A percentile compares a stretch with the other conserved stretches of the same genome.
Evolutionary conservation across 2,888 invertebrate genomes (phyloP).

Genomic region (Drosophila planitibia): DNA sequence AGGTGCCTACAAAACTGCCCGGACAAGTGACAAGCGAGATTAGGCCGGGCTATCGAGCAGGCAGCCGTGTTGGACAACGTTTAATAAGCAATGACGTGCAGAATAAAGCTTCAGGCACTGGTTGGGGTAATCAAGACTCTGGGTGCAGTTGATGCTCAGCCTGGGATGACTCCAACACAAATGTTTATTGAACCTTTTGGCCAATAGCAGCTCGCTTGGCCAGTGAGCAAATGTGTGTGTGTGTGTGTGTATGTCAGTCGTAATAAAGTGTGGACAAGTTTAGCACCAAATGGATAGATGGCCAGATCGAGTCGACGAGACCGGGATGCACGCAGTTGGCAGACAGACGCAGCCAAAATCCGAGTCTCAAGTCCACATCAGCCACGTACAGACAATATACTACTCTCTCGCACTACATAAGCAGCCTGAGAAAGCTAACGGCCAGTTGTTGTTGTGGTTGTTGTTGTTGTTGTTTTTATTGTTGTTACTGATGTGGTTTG

Average conservation of each 20-base stretch:
- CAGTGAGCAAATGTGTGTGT: neutral
- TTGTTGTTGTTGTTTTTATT: slow-evolving; percentile 16
- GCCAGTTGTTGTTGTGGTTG: slow-evolving; percentile 33
- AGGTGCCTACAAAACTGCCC: slow-evolving; percentile 61
- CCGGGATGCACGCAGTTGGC: slow-evolving; percentile 26
- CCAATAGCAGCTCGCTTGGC: slow-evolving; percentile 31
- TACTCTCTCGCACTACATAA: slow-evolving; percentile 17
- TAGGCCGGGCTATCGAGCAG: slow-evolving; percentile 47
- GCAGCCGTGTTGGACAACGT: slow-evolving; percentile 48
- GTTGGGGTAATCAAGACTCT: slow-evolving; percentile 4
- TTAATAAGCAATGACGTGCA: slow-evolving; percentile 73
- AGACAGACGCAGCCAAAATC: slow-evolving; percentile 18
- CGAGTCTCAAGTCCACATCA: slow-evolving; percentile 18
- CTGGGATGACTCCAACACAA: slow-evolving; percentile 34
- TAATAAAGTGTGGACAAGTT: slow-evolving; percentile 79
- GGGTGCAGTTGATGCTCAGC: slow-evolving; percentile 37
- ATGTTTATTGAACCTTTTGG: slow-evolving; percentile 57
- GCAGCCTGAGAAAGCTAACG: slow-evolving; percentile 67
- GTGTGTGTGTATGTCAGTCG: slow-evolving; percentile 50
- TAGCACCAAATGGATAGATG: slow-evolving; percentile 65
- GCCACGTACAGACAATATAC: slow-evolving; percentile 37
- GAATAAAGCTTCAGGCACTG: slow-evolving; percentile 49
- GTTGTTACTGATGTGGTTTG: slow-evolving; percentile 11
- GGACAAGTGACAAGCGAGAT: slow-evolving; percentile 72
- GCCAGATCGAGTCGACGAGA: slow-evolving; percentile 34